phyloP scores from a whole-genome alignment of 1,140 invertebrate species.

The Penaeus indicus region DNA sequence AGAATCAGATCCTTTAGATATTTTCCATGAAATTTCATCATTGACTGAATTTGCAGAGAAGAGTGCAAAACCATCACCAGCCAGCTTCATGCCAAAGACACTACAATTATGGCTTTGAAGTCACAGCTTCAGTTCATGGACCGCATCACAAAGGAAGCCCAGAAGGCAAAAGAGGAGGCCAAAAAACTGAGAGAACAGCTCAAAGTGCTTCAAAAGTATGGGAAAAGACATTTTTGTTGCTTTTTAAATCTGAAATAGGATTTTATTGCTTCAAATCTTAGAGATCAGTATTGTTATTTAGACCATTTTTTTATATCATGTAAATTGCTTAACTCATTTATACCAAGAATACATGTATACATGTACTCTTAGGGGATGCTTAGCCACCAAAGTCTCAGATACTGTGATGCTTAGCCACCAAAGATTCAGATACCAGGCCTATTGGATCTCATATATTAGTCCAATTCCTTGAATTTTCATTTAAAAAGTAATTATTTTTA shows the following conservation, averaged over 20 bases:
- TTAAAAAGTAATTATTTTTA: too few species aligned
- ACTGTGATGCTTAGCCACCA: too few species aligned
- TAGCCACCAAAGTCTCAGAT: not conserved
- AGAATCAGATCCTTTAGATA: too few species aligned
- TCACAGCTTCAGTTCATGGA: slow-evolving; percentile 38
- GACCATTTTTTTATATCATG: too few species aligned
- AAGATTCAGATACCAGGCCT: too few species aligned
- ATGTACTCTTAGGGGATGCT: not conserved
- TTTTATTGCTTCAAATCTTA: not conserved
- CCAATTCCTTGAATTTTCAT: too few species aligned
- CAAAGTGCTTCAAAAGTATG: slow-evolving; percentile 20
- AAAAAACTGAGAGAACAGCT: slow-evolving; percentile 33
- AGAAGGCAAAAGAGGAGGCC: slow-evolving; percentile 39
- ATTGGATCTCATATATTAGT: not conserved
- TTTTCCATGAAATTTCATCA: too few species aligned
- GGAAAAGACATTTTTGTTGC: not conserved
- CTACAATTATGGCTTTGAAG: slow-evolving; percentile 36
- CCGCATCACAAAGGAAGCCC: slow-evolving; percentile 32
- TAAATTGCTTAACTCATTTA: too few species aligned
- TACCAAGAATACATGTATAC: too few species aligned
- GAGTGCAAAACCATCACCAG: slow-evolving; percentile 23
- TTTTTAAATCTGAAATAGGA: not conserved
- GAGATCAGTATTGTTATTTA: too few species aligned
- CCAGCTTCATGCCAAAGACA: slow-evolving; percentile 23
- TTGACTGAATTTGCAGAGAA: not conserved